A percentile compares a stretch with the other conserved stretches of the same genome.
These are phyloP conservation scores for Sphyrna mokarran DNA, from an alignment of 2,113 vertebrate species.

Conservation along the genomic window DNA sequence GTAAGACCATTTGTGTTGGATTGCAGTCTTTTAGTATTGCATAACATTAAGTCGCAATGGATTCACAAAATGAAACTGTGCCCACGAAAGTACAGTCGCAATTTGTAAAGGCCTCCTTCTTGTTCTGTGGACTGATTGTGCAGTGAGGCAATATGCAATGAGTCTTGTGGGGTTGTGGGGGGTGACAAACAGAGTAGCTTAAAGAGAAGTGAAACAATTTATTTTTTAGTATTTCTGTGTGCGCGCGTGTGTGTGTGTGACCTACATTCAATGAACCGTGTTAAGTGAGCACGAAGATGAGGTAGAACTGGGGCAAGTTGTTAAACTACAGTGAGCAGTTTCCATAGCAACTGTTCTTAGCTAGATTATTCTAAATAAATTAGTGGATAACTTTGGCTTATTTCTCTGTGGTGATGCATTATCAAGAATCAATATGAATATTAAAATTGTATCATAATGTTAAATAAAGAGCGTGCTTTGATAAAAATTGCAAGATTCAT, in stretches of 20 bases:
- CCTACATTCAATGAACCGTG: neutral
- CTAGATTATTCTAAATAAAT: neutral
- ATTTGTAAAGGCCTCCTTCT: neutral
- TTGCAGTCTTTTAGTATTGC: neutral
- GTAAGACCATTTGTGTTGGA: neutral
- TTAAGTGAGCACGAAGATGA: neutral
- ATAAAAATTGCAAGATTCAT: neutral
- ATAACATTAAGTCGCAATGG: neutral
- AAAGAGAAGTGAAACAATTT: neutral
- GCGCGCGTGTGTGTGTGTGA: neutral
- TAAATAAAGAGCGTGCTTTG: neutral
- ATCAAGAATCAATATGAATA: neutral
- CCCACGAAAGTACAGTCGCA: neutral
- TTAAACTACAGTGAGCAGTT: neutral
- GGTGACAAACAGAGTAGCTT: neutral
- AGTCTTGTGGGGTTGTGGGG: neutral
- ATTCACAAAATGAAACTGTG: neutral
- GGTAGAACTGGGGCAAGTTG: neutral
- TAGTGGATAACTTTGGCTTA: neutral
- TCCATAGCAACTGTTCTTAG: neutral
- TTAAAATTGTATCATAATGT: slow-evolving; percentile 6
- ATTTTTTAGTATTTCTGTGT: neutral
- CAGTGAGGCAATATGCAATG: neutral
- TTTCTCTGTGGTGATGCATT: neutral
- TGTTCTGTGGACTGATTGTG: neutral